A percentile compares a stretch with the other conserved stretches of the same genome.
Conservation (phyloP, 2,888 invertebrate genomes). For the Vandiemenella viatica region DNA sequence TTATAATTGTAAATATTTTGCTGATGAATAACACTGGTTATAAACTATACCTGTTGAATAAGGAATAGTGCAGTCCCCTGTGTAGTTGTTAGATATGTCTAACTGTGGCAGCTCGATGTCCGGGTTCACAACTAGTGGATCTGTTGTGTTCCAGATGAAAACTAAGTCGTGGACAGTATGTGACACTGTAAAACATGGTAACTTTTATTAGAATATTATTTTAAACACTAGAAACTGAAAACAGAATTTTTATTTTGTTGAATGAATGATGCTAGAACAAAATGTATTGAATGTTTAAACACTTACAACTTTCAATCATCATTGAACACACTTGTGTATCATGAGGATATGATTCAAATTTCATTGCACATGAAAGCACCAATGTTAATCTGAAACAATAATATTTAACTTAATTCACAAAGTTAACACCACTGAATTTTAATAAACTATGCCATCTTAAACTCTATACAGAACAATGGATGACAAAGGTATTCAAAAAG, state of each 20-base stretch:
- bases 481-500: too few species aligned
- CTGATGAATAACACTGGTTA: too few species aligned
- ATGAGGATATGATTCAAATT: conserved; percentile 84
- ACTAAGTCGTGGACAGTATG: conserved; percentile 80
- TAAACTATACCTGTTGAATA: conserved; percentile 70
- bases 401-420: too few species aligned
- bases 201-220: conserved; percentile 3
- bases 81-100: conserved; percentile 73
- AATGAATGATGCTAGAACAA: neutral
- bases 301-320: conserved; percentile 89
- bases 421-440: conserved; percentile 2
- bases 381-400: conserved; percentile 58
- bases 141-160: conserved; percentile 78
- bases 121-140: conserved; percentile 73
- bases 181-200: conserved; percentile 43
- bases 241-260: neutral
- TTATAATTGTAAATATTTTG: too few species aligned
- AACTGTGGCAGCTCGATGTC: conserved; percentile 80
- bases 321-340: conserved; percentile 87
- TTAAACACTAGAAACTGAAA: neutral
- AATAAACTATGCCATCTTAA: too few species aligned
- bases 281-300: conserved; percentile 8
- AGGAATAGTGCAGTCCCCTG: conserved; percentile 76
- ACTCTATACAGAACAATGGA: too few species aligned
- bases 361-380: conserved; percentile 84